These are phyloP conservation scores for Stichodactyla mertensii DNA, from an alignment of 64 coral and sea anemone genomes.

Conservation along the genomic window DNA sequence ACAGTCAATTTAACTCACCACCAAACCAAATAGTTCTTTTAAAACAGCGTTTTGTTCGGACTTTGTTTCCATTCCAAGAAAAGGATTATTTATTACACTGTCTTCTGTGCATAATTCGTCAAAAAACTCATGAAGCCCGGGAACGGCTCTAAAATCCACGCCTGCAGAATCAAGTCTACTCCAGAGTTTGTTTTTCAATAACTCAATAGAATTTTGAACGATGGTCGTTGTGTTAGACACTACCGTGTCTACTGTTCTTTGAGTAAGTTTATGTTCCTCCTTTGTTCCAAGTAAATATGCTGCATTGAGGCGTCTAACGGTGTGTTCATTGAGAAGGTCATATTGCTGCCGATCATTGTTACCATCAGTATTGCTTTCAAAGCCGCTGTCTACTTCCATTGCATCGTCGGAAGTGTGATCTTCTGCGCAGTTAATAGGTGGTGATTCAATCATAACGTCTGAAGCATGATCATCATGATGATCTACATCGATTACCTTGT, in stretches of 20 bases:
- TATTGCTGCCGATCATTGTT: not conserved
- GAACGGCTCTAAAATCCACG: constrained; percentile 8
- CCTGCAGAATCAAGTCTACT: constrained; percentile 13
- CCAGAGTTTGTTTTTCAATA: not conserved
- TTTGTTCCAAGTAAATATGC: constrained; percentile 13
- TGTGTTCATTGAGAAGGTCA: not conserved
- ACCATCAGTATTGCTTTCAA: not conserved
- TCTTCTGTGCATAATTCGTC: not conserved
- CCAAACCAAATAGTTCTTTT: constrained; percentile 17
- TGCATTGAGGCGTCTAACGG: not conserved
- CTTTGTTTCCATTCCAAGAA: constrained; percentile 13
- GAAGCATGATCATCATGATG: not conserved
- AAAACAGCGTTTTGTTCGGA: not conserved
- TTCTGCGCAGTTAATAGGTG: not conserved
- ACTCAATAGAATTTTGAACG: constrained; percentile 10
- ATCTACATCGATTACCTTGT: not conserved
- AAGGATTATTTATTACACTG: constrained; percentile 16
- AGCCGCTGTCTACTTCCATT: constrained; percentile 12
- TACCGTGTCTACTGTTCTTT: constrained; percentile 18
- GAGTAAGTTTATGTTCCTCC: constrained; percentile 17
- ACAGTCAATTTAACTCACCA: constrained; percentile 41
- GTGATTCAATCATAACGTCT: not conserved
- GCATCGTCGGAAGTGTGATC: not conserved
- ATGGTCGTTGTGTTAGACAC: constrained; percentile 32
- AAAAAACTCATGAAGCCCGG: constrained; percentile 20